These are phyloP conservation scores for Dichetophora obliterata DNA, from an alignment of 2,888 invertebrate species.

Conservation along the genomic window DNA sequence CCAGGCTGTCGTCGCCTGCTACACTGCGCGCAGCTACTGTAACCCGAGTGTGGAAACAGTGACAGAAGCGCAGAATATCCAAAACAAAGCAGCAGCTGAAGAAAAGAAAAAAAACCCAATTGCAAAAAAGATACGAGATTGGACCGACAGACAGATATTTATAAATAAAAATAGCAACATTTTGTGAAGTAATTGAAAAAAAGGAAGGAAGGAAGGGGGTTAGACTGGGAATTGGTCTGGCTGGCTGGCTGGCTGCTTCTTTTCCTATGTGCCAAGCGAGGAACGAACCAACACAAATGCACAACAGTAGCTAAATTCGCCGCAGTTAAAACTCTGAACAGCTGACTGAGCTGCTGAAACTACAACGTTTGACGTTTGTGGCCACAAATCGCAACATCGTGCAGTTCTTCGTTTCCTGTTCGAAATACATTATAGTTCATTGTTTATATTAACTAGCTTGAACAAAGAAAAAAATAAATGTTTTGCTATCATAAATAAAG, in stretches of 20 bases:
- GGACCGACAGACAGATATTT: too few relatives aligned
- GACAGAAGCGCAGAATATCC: not conserved
- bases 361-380: conserved; percentile 13
- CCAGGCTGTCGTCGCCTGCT: too few relatives aligned
- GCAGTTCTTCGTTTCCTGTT: not conserved
- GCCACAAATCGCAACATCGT: not conserved
- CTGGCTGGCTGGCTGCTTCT: not conserved
- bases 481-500: not conserved
- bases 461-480: too few relatives aligned
- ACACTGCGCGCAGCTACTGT: not conserved
- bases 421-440: not conserved
- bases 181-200: too few relatives aligned
- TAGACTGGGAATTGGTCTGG: too few relatives aligned
- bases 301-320: not conserved
- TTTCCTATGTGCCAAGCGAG: not conserved
- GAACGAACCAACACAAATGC: not conserved
- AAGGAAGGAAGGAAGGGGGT: too few relatives aligned
- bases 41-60: not conserved
- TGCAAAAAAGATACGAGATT: too few relatives aligned
- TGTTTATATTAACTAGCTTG: conserved; percentile 10
- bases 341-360: not conserved
- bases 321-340: not conserved
- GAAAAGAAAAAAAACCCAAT: too few relatives aligned
- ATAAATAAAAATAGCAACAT: too few relatives aligned
- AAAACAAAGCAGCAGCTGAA: too few relatives aligned